phyloP scores from a whole-genome alignment of 2,113 vertebrate genomes.

The Falco punctatus region DNA sequence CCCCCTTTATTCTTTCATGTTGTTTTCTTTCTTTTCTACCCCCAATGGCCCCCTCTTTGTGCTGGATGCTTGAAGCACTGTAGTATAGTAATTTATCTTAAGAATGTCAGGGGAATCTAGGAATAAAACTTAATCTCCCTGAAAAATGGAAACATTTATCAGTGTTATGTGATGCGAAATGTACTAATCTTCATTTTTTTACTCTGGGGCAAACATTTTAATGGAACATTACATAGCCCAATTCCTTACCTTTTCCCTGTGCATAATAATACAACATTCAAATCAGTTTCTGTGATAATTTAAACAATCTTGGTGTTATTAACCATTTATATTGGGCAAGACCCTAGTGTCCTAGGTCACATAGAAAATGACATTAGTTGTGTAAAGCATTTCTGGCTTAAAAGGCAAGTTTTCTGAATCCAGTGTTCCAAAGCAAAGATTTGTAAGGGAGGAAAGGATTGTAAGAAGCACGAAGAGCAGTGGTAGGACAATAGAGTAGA shows the following conservation, averaged over 20 bases:
- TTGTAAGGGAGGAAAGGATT: background rate
- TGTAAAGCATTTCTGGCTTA: background rate
- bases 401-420: background rate
- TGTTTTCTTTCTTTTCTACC: background rate
- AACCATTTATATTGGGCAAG: background rate
- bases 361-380: background rate
- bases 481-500: background rate
- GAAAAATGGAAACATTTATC: slow-evolving; percentile 8
- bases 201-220: background rate
- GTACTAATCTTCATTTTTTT: background rate
- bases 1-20: background rate
- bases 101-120: background rate
- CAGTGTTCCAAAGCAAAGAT: background rate
- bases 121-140: background rate
- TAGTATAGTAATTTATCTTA: background rate
- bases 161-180: background rate
- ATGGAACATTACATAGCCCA: background rate
- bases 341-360: background rate
- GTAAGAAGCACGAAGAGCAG: background rate
- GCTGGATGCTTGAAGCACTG: background rate
- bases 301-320: background rate
- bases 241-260: background rate
- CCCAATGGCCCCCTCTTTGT: background rate
- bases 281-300: background rate
- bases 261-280: background rate